Conservation (phyloP, 23 tunicate genomes). For the Oikopleura dioica region DNA sequence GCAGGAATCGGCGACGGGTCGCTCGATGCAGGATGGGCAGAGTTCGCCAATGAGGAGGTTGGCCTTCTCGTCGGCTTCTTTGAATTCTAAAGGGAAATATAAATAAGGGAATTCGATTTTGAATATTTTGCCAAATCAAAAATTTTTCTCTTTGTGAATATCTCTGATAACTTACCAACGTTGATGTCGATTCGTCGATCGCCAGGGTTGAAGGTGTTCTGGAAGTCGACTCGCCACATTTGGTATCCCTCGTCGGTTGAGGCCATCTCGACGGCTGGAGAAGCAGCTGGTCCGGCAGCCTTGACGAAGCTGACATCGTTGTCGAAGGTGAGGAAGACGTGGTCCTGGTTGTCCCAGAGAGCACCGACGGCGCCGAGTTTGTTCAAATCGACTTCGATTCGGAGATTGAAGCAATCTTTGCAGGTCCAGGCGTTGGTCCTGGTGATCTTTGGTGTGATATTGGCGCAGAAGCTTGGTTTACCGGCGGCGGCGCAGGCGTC, state of each 20-base stretch:
- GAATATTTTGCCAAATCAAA: too few species aligned
- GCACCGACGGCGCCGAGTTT: neutral
- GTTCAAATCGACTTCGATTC: neutral
- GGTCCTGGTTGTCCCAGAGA: neutral
- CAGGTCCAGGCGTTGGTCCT: neutral
- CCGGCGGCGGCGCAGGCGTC: neutral
- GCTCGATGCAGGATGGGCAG: too few species aligned
- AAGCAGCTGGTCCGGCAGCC: neutral
- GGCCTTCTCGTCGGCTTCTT: too few species aligned
- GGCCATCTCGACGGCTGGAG: neutral
- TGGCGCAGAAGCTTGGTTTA: neutral
- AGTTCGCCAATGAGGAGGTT: too few species aligned
- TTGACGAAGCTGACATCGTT: neutral
- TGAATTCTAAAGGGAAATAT: too few species aligned
- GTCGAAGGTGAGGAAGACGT: neutral
- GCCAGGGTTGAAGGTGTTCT: neutral
- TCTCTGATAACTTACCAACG: neutral
- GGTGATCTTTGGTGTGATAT: neutral
- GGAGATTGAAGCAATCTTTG: neutral
- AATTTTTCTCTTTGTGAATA: too few species aligned
- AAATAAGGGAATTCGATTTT: too few species aligned
- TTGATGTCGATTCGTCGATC: neutral
- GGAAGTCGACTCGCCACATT: neutral
- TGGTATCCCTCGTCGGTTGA: neutral
- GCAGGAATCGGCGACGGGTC: too few species aligned